Evolutionary conservation across 2,888 invertebrate species (phyloP).

Genomic region (Serripes groenlandicus): DNA sequence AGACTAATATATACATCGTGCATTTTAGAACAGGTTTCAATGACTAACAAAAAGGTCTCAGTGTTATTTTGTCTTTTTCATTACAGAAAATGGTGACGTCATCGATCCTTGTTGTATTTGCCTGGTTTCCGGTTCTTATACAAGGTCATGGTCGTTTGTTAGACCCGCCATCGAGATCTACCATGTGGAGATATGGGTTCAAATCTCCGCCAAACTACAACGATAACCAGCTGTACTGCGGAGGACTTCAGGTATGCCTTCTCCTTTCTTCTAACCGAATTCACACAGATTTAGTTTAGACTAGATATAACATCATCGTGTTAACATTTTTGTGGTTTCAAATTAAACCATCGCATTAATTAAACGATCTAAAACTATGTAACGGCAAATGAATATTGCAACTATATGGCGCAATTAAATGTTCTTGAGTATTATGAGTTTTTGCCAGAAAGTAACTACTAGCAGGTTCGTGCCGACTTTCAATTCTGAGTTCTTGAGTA

Average conservation of each 20-base stretch:
- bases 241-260: constrained; percentile 91
- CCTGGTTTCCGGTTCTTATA: constrained; percentile 27
- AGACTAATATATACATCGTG: neutral
- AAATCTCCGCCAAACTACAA: constrained; percentile 98
- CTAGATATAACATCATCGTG: neutral
- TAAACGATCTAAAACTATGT: neutral
- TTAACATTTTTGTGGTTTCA: neutral
- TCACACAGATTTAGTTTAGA: neutral
- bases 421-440: neutral
- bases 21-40: neutral
- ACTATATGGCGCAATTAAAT: neutral
- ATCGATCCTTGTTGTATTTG: neutral
- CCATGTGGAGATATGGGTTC: constrained; percentile 98
- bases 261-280: too few species aligned
- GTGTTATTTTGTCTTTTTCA: too few species aligned
- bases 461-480: too few species aligned
- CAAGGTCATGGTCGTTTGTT: constrained; percentile 91
- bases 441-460: too few species aligned
- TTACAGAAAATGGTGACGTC: constrained; percentile 8
- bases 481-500: too few species aligned
- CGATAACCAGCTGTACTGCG: constrained; percentile 97
- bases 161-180: constrained; percentile 97
- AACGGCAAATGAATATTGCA: neutral
- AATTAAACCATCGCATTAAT: neutral
- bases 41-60: neutral